Percentiles rank a stretch among this genome's conserved stretches.
Evolutionary conservation across 2,113 vertebrate species (phyloP).

Genomic region (Miniopterus natalensis): DNA sequence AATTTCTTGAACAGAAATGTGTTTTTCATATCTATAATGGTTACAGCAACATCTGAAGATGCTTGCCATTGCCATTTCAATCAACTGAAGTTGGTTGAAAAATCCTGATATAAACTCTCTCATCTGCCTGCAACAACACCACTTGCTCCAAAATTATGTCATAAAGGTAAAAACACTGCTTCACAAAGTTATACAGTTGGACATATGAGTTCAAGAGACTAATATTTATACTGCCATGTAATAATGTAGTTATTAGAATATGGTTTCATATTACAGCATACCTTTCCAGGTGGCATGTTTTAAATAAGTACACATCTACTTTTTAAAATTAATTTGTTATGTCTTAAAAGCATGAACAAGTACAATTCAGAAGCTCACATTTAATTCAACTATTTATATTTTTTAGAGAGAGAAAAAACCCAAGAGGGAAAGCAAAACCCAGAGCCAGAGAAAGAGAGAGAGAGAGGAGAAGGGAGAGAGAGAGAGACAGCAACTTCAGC

Average conservation of each 20-base stretch:
- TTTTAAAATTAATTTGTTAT: slow-evolving; percentile 24
- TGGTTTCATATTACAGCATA: slow-evolving; percentile 46
- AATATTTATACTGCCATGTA: slow-evolving; percentile 21
- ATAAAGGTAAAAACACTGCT: slow-evolving; percentile 59
- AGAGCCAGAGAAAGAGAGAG: slow-evolving; percentile 8
- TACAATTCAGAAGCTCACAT: slow-evolving; percentile 71
- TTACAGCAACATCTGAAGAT: slow-evolving; percentile 50
- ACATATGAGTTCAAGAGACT: slow-evolving; percentile 37
- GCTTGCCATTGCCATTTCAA: background rate
- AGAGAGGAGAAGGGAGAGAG: background rate
- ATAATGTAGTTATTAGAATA: slow-evolving; percentile 7
- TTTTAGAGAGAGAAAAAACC: slow-evolving; percentile 71
- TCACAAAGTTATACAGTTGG: slow-evolving; percentile 46
- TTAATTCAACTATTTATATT: slow-evolving; percentile 49
- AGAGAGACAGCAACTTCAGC: background rate
- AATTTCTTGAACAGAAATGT: slow-evolving; percentile 79
- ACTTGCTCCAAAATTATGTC: slow-evolving; percentile 65
- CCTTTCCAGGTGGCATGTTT: slow-evolving; percentile 51
- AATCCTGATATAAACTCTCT: slow-evolving; percentile 67
- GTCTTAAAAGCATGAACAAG: slow-evolving; percentile 59
- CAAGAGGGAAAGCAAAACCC: background rate
- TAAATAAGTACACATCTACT: slow-evolving; percentile 55
- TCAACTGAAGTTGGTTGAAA: slow-evolving; percentile 53
- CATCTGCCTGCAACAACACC: slow-evolving; percentile 45
- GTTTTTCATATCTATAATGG: slow-evolving; percentile 61